phyloP scores from a whole-genome alignment of 2,888 invertebrate genomes.

The Aphidius colemani region DNA sequence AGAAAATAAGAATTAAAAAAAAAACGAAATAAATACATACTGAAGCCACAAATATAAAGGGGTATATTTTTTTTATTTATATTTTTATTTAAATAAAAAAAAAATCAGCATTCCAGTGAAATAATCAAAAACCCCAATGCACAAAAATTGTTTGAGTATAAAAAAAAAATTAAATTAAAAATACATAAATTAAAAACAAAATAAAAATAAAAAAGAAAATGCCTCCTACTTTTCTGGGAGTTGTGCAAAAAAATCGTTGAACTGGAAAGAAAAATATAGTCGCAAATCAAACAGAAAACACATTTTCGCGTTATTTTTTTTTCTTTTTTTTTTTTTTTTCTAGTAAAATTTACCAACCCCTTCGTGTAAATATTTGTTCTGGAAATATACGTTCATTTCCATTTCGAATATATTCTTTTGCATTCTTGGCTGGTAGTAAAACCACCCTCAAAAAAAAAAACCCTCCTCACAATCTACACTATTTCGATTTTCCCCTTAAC shows the following conservation, averaged over 20 bases:
- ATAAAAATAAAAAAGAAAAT: neutral
- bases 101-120: too few relatives aligned
- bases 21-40: too few relatives aligned
- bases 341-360: slow-evolving; percentile 16
- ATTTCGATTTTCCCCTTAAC: neutral
- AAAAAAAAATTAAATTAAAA: neutral
- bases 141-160: too few relatives aligned
- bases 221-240: neutral
- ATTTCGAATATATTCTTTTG: slow-evolving; percentile 25
- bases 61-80: neutral
- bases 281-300: slow-evolving; percentile 52
- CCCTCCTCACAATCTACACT: slow-evolving; percentile 4
- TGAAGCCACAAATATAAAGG: too few relatives aligned
- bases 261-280: slow-evolving; percentile 49
- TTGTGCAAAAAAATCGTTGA: slow-evolving; percentile 33
- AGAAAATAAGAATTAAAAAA: too few relatives aligned
- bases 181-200: neutral
- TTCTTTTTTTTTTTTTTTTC: slow-evolving; percentile 9
- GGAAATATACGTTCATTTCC: slow-evolving; percentile 49
- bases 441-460: neutral
- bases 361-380: slow-evolving; percentile 52
- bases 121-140: too few relatives aligned
- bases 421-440: slow-evolving; percentile 20
- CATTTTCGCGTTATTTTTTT: slow-evolving; percentile 47
- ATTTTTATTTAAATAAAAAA: neutral